Conservation (phyloP, 2,113 vertebrate species). For the Bubo blakistoni region DNA sequence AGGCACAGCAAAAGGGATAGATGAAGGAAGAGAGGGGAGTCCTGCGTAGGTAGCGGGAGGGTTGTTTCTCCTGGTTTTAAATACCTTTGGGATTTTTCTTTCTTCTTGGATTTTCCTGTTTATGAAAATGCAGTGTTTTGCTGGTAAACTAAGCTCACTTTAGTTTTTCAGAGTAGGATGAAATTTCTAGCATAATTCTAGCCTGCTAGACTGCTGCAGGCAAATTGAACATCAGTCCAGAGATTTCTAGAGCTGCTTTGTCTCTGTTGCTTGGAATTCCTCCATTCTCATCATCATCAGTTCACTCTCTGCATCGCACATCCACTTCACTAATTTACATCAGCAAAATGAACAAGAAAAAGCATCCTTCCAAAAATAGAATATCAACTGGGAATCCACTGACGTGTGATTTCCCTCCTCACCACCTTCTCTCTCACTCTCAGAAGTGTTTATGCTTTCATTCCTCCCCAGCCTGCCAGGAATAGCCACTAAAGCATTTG, state of each 20-base stretch:
- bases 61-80: background rate
- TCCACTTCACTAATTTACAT: background rate
- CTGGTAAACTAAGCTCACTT: background rate
- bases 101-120: background rate
- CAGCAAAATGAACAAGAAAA: background rate
- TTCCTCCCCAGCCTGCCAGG: background rate
- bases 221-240: background rate
- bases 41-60: background rate
- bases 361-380: background rate
- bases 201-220: background rate
- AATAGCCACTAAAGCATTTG: background rate
- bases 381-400: background rate
- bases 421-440: background rate
- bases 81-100: background rate
- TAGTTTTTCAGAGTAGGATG: background rate
- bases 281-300: background rate
- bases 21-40: background rate
- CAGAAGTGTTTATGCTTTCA: background rate
- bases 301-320: background rate
- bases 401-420: background rate
- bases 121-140: background rate
- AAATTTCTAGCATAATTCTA: background rate
- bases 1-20: background rate
- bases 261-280: background rate
- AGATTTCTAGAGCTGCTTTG: background rate